Base-by-base conservation (phyloP, 1,140 invertebrate genomes). In the Penaeus indicus region DNA sequence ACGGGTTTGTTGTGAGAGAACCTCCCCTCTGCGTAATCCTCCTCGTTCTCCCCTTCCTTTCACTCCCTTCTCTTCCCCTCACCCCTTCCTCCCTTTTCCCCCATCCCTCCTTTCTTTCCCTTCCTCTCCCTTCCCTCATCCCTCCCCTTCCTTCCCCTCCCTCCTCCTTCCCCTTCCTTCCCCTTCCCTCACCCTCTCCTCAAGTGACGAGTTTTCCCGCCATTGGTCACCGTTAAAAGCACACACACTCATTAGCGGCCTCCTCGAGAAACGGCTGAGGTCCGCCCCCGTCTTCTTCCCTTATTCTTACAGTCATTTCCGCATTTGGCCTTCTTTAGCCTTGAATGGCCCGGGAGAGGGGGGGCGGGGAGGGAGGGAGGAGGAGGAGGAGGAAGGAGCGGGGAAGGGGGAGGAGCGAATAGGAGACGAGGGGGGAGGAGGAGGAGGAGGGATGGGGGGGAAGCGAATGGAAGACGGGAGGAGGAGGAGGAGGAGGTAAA, bases 241-340 rank as follows among this genome's bases (percentile, higher is more conserved):
- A 80, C 78, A 54, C 16, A 54, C 16, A 78, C 78, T 54, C 78
- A 80, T 80, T 80, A 80, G 78, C 47, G n/a, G n/a, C 8, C 54
- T 54, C 54, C 54, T 54, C 61, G 78, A n/a, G 47, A 32, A 47
- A 60, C 54, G 78, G 54, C 61, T 60, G 78, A 80, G 78, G 78
- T 80, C 47, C 78, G n/a, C 72, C 22, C 78, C 22, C 47, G 78
- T 38, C 78, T 25, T 60, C 78, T 80, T 80, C 78, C 78, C 54
- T 54, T 61, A 80, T 80, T 61, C 78, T 80, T 25, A 19, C n/a
- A 60, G 78, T 80, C 78, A 80, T 80, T 80, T 80, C 78, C 78
- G 78, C 47, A 38, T 80, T 80, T 80, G 77, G 78, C 47, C 78
- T 61, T 22, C 78, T 61, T n/a, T 61, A 80, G 78, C 78, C 78